A percentile compares a stretch with the other conserved stretches of the same genome.
Conservation (phyloP, 37 sponge, comb jelly and placozoan species). For the Diacarnus erythraeanus region DNA sequence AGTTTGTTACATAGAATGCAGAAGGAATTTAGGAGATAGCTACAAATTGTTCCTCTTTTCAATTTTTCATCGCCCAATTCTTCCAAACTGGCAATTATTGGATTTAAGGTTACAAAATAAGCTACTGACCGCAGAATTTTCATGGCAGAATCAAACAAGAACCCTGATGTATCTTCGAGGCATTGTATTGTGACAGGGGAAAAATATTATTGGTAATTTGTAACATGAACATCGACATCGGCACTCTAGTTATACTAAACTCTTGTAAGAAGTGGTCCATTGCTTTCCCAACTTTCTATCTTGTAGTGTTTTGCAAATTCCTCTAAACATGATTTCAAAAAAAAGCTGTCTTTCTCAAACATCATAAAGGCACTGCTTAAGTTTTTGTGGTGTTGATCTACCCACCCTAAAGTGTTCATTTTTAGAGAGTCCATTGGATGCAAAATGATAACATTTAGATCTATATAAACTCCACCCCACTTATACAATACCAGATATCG, state of each 20-base stretch:
- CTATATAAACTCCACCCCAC: conserved; percentile 3
- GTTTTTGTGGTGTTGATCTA: background rate
- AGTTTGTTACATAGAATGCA: conserved; percentile 8
- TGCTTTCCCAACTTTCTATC: background rate
- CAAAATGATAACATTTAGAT: background rate
- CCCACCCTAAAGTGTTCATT: background rate
- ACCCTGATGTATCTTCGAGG: too few species aligned
- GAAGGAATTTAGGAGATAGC: conserved; percentile 3
- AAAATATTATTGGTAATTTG: too few species aligned
- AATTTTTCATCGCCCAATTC: background rate
- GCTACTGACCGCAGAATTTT: background rate
- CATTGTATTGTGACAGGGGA: too few species aligned
- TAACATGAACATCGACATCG: background rate
- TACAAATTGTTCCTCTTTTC: conserved; percentile 3
- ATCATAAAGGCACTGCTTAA: background rate
- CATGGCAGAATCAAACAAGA: background rate
- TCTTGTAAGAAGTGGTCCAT: background rate
- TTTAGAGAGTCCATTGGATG: background rate
- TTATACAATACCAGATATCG: background rate
- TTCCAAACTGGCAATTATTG: background rate
- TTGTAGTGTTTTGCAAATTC: background rate
- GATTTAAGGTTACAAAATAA: background rate
- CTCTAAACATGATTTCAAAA: conserved; percentile 8
- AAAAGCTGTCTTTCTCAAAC: background rate
- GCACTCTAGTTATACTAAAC: background rate